Percentiles rank a stretch among this genome's conserved stretches.
These are phyloP conservation scores for Prunella strophiata DNA, from an alignment of 2,797 vertebrate genomes.

Conservation along the genomic window DNA sequence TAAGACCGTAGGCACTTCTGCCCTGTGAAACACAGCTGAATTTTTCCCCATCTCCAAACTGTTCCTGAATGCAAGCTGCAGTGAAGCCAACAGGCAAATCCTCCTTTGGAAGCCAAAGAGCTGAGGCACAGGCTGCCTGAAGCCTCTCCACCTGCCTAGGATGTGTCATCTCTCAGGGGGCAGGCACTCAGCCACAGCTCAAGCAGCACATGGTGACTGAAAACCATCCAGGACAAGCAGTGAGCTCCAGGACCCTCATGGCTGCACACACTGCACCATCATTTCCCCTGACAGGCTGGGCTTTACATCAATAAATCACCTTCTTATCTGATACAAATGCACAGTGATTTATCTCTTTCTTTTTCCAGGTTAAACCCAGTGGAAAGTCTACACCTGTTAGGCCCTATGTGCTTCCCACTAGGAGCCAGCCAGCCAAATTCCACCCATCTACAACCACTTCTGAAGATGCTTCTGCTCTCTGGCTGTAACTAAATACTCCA, in stretches of 20 bases:
- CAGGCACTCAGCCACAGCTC: background rate
- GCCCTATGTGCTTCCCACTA: background rate
- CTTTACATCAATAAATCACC: background rate
- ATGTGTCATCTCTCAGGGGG: background rate
- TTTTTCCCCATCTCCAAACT: background rate
- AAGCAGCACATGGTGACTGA: background rate
- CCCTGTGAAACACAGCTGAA: background rate
- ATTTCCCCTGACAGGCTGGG: background rate
- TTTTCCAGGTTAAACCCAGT: background rate
- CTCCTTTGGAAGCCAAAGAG: background rate
- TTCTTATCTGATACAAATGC: background rate
- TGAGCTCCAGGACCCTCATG: background rate
- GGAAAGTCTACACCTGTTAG: background rate
- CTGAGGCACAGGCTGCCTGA: background rate
- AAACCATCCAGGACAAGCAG: background rate
- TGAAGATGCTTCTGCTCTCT: background rate
- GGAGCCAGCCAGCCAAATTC: background rate
- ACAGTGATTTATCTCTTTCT: background rate
- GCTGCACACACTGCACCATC: background rate
- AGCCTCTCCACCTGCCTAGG: background rate
- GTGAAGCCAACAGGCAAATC: background rate
- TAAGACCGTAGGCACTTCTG: background rate
- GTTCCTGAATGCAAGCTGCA: background rate
- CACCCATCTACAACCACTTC: background rate
- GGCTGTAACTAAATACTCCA: background rate